Base-by-base conservation (phyloP, 2,113 vertebrate species). In the Oryzias javanicus region DNA sequence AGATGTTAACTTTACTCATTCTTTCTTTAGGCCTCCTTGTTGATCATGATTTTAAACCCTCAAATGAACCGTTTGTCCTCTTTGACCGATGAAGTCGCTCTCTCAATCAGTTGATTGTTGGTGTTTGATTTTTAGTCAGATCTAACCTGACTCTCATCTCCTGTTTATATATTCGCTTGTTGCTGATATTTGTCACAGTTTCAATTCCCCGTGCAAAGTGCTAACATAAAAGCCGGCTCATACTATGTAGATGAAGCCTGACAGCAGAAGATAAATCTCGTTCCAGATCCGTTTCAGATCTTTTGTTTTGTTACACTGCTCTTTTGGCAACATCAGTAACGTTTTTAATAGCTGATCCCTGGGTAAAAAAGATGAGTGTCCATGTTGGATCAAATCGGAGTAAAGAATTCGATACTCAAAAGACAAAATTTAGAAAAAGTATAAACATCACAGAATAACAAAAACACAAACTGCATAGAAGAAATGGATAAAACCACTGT, bases 41-140 rank as follows among this genome's bases (percentile, higher is more conserved):
- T 60, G 65, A 72, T 50, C 63, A 53, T 63, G 50, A 51, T 51
- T 55, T 71, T 35, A 66, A 61, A 12, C 60, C 48, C 60, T 55
- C 58, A 41, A 64, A 46, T 74, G 44, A 63, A 41, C 40, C 27
- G 55, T n/a, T 16, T 19, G 16, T 54, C 53, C 51, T 62, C 72
- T 51, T 14, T 7, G 6, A 70, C 73, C 64, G 42, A 29, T 69
- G 29, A 72, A 66, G 53, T 6, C 49, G 20, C 35, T 29, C 14
- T 16, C 46, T 14, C 40, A 45, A 52, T 48, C 19, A 19, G 18
- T 13, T 4, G 10, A 22, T 19, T 44, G 35, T 35, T 44, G 16
- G 42, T 14, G 16, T 44, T 44, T 49, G 18, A 52, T 53, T 67
- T 67, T 35, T 51, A 18, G 42, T 56, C 47, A 19, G 35, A 14